These are phyloP conservation scores for Hyposoter dolosus DNA, from an alignment of 2,888 invertebrate genomes.

Conservation along the genomic window DNA sequence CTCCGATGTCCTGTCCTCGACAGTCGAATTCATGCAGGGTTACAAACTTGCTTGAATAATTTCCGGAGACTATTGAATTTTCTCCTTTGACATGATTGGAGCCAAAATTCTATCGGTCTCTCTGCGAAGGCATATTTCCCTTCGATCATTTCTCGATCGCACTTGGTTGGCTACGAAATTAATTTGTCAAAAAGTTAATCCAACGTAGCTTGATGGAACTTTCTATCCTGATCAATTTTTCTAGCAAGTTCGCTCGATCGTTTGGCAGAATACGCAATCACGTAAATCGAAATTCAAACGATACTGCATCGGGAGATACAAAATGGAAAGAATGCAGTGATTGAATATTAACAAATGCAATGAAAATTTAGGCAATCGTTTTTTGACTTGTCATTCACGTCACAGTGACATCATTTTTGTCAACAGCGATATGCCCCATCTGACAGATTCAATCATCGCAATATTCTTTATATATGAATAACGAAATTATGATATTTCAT, in stretches of 20 bases:
- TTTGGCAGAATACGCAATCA: too few relatives aligned
- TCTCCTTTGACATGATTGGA: not conserved
- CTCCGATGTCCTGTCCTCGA: not conserved
- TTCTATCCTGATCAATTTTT: not conserved
- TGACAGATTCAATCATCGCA: not conserved
- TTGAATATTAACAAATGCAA: not conserved
- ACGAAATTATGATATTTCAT: constrained; percentile 43
- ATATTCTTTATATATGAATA: constrained; percentile 24
- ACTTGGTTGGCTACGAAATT: not conserved
- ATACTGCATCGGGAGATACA: not conserved
- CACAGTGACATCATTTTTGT: not conserved
- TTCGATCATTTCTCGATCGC: not conserved
- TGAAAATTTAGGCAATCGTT: not conserved
- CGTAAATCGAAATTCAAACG: too few relatives aligned
- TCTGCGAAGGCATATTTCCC: not conserved
- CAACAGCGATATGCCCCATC: not conserved
- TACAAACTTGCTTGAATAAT: not conserved
- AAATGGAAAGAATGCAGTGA: not conserved
- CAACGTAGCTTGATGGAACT: not conserved
- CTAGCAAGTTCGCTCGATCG: too few relatives aligned
- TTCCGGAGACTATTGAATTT: constrained; percentile 13
- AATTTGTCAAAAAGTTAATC: not conserved
- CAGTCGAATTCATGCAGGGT: constrained; percentile 33
- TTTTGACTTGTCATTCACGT: not conserved
- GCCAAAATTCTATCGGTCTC: not conserved